Percentiles rank a stretch among this genome's conserved stretches.
Conservation (phyloP, 2,888 invertebrate species). For the Andrena praecox region DNA sequence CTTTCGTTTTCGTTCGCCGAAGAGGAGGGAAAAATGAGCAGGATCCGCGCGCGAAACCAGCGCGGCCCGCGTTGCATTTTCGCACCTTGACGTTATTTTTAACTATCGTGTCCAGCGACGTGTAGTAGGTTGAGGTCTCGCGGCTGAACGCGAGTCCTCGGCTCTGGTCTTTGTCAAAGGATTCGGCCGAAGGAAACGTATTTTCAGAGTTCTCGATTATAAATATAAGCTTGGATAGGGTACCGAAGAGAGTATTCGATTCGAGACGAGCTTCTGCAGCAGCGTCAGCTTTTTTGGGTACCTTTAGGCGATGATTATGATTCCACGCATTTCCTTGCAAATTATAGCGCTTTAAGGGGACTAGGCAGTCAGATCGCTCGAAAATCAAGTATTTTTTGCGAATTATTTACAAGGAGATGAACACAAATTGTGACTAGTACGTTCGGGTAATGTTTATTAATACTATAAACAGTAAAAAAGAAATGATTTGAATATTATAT, state of each 20-base stretch:
- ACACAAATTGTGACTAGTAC: no score
- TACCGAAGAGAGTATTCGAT: no score
- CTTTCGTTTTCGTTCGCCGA: neutral
- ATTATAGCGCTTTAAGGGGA: no score
- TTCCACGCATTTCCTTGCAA: no score
- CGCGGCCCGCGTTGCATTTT: conserved; percentile 22
- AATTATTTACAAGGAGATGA: no score
- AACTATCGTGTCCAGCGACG: conserved; percentile 59
- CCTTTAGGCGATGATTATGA: neutral
- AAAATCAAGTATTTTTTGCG: no score
- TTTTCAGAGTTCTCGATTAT: conserved; percentile 5
- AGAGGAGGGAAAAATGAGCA: neutral
- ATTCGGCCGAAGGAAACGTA: neutral
- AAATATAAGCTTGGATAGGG: no score
- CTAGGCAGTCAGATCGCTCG: no score
- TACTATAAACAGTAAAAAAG: no score
- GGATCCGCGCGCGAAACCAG: conserved; percentile 14
- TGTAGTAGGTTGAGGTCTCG: conserved; percentile 49
- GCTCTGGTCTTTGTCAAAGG: conserved; percentile 21
- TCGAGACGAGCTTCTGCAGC: neutral
- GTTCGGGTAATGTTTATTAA: no score
- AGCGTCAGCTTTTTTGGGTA: neutral
- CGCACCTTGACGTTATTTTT: conserved; percentile 66
- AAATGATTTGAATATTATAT: no score
- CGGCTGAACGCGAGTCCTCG: conserved; percentile 37